phyloP scores from a whole-genome alignment of 2,888 invertebrate species.

The Spodoptera picta region DNA sequence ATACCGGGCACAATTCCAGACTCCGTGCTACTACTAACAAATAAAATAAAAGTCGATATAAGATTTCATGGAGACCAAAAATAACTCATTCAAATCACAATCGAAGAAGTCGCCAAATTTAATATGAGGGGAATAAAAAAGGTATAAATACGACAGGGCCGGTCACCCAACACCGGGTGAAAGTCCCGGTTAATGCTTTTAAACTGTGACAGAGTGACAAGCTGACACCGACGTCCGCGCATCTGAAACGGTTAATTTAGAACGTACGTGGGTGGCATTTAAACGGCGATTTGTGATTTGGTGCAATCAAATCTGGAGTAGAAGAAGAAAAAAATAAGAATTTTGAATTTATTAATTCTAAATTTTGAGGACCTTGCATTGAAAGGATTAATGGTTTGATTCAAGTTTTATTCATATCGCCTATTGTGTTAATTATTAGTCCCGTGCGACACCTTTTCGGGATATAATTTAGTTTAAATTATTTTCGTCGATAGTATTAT shows the following conservation, averaged over 20 bases:
- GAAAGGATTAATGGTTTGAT: too few species aligned
- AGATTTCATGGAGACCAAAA: not conserved
- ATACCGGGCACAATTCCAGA: too few species aligned
- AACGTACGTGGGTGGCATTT: slow-evolving; percentile 61
- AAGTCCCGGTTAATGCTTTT: slow-evolving; percentile 78
- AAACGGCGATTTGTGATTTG: slow-evolving; percentile 64
- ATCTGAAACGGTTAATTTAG: slow-evolving; percentile 85
- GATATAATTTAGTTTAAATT: too few species aligned
- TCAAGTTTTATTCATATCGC: too few species aligned
- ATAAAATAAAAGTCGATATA: too few species aligned
- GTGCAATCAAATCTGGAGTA: slow-evolving; percentile 47
- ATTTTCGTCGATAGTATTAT: too few species aligned
- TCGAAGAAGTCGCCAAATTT: slow-evolving; percentile 47
- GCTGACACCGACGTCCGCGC: slow-evolving; percentile 83
- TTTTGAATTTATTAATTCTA: slow-evolving; percentile 49
- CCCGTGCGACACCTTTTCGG: too few species aligned
- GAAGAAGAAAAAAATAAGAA: too few species aligned
- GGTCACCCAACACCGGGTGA: slow-evolving; percentile 83
- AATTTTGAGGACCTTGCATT: slow-evolving; percentile 11
- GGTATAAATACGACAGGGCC: slow-evolving; percentile 54
- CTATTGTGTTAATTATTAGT: too few species aligned
- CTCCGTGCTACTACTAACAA: too few species aligned
- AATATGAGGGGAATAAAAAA: slow-evolving; percentile 54
- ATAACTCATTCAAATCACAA: slow-evolving; percentile 17
- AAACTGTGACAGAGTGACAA: slow-evolving; percentile 81